Percentiles rank a stretch among this genome's conserved stretches.
These are phyloP conservation scores for Pungitius pungitius DNA, from an alignment of 2,113 vertebrate genomes.

Conservation along the genomic window DNA sequence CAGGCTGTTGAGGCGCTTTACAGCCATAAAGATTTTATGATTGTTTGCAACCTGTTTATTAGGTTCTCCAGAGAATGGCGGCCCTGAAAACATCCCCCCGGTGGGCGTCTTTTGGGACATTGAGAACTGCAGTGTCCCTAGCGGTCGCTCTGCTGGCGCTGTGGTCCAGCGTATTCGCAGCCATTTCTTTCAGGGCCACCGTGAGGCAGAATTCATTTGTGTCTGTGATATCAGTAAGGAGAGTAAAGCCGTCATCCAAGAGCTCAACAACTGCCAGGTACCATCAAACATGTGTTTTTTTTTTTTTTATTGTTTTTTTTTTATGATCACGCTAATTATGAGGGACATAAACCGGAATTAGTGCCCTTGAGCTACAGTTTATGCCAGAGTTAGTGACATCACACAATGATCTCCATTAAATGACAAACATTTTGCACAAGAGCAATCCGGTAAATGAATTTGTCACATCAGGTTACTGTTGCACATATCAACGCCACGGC, in stretches of 20 bases:
- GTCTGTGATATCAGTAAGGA: conserved; percentile 99
- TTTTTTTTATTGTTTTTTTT: neutral
- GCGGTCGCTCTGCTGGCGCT: conserved; percentile 90
- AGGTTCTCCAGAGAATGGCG: conserved; percentile 87
- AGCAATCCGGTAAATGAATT: neutral
- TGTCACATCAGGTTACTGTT: conserved; percentile 88
- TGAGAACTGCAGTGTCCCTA: conserved; percentile 96
- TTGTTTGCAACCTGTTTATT: neutral
- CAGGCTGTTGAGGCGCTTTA: neutral
- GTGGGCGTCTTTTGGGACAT: conserved; percentile 99
- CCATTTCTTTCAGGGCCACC: conserved; percentile 94
- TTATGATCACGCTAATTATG: neutral
- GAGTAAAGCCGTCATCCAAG: conserved; percentile 97
- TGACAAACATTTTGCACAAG: neutral
- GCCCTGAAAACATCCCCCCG: conserved; percentile 91
- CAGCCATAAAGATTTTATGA: neutral
- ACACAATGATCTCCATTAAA: neutral
- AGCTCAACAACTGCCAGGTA: conserved; percentile 99
- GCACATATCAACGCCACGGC: conserved; percentile 99
- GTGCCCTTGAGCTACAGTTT: neutral
- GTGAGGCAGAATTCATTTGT: conserved; percentile 98
- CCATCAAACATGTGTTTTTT: neutral
- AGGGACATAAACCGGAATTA: neutral
- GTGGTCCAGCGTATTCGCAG: conserved; percentile 94
- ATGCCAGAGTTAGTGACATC: neutral